Percentiles rank a stretch among this genome's conserved stretches.
phyloP scores from a whole-genome alignment of 2,113 vertebrate species.

The Toxostoma redivivum region DNA sequence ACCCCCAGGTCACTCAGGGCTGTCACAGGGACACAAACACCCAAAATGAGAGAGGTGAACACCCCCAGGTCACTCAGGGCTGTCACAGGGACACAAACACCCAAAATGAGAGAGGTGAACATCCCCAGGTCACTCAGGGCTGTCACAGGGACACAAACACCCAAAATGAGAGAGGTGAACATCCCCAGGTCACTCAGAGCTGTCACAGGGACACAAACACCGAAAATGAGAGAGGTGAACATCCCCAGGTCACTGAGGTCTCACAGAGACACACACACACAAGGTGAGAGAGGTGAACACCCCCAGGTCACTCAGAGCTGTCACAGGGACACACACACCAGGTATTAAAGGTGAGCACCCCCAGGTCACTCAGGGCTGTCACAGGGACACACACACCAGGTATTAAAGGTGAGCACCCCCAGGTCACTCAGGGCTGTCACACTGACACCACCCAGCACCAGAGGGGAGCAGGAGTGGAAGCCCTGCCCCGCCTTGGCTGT shows the following conservation, averaged over 20 bases:
- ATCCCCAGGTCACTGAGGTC: background rate
- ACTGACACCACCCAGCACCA: background rate
- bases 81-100: too few relatives aligned
- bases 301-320: background rate
- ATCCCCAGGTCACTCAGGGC: background rate
- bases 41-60: too few relatives aligned
- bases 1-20: background rate
- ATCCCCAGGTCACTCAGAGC: background rate
- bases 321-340: background rate
- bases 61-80: too few relatives aligned
- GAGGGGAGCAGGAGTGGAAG: background rate
- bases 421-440: background rate
- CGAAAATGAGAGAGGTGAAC: background rate
- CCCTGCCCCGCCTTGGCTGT: background rate
- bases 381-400: background rate
- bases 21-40: too few relatives aligned
- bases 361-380: background rate
- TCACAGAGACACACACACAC: too few relatives aligned
- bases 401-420: too few relatives aligned
- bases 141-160: background rate
- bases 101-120: background rate
- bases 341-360: background rate
- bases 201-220: too few relatives aligned
- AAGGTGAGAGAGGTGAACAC: background rate
- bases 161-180: background rate